Evolutionary conservation across 2,888 invertebrate species (phyloP).

Genomic region (Dermolepida albohirtum): DNA sequence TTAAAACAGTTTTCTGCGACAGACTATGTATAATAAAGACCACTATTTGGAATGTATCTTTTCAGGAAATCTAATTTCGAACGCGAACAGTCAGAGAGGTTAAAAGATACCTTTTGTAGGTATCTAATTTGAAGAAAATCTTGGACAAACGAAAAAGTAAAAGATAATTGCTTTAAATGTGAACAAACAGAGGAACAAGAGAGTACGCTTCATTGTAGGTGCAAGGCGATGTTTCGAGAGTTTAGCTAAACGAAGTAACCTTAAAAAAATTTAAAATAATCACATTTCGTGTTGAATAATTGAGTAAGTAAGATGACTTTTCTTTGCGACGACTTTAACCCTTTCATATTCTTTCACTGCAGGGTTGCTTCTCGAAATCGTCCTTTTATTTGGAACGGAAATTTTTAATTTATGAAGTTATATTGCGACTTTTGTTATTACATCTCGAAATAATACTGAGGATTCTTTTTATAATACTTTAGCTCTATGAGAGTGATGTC

Average conservation of each 20-base stretch:
- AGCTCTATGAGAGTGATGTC: too few relatives aligned
- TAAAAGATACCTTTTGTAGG: conserved; percentile 42
- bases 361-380: too few relatives aligned
- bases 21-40: conserved; percentile 23
- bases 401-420: too few relatives aligned
- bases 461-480: too few relatives aligned
- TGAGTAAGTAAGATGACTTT: conserved; percentile 1
- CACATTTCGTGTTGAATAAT: conserved; percentile 11
- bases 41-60: conserved; percentile 27
- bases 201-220: background rate
- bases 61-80: conserved; percentile 15
- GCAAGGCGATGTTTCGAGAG: background rate
- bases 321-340: conserved; percentile 9
- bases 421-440: too few relatives aligned
- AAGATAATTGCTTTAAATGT: conserved; percentile 38
- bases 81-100: conserved; percentile 38
- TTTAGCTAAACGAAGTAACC: conserved; percentile 7
- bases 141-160: conserved; percentile 28
- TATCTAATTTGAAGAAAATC: conserved; percentile 29
- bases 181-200: conserved; percentile 24
- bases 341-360: background rate
- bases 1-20: too few relatives aligned
- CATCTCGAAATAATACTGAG: too few relatives aligned
- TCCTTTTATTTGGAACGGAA: too few relatives aligned
- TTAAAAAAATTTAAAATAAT: conserved; percentile 26